Evolutionary conservation across 1,140 invertebrate species (phyloP), one percentile per base, ranked within the genome.

Genomic region (Pogonus chalceus): DNA sequence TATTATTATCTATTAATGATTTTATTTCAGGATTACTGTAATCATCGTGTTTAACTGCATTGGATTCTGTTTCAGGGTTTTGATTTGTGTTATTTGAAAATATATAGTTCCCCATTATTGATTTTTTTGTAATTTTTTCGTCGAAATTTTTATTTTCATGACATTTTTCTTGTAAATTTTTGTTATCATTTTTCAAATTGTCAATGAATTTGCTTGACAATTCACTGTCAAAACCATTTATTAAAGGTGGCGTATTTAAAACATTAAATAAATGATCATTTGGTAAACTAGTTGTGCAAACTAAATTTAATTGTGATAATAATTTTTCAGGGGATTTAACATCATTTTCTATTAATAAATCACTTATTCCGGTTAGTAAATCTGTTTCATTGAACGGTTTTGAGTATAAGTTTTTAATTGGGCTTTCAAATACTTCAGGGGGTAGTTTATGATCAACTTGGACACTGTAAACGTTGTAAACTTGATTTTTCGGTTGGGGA

Each of bases 401-500:
- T 4, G 7, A 10, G 37, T 43, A 43, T 43, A 43, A 43, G 18
- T 18, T 43, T 43, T 43, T 43, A 43, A 43, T 16, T 9, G 37
- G 37, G 18, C 37, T 43, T 16, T 7, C 18, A 18, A 43, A 43
- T 10, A 4, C 4, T 12, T 12, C 18, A 10, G 18, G 9, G 4
- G 37, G 37, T 10, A 4, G 9, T 9, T 18, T 9, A 18, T 43
- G 62, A 54, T 65, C 61, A 48, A 67, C 60, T 37, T 62, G 60
- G 52, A 69, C 63, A 52, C 66, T 69, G 56, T 65, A 69, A 18
- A 69, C 61, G 52, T 67, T 69, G 47, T 62, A 69, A 35, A 69
- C 62, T 61, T 67, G 68, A 58, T 63, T 62, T 12, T 54, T 57
- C 20, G 66, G 65, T 52, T 67, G 58, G 16, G n/a, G n/a, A n/a